These are phyloP conservation scores for Lepus timidus DNA, from an alignment of 2,113 vertebrate genomes.

Conservation along the genomic window DNA sequence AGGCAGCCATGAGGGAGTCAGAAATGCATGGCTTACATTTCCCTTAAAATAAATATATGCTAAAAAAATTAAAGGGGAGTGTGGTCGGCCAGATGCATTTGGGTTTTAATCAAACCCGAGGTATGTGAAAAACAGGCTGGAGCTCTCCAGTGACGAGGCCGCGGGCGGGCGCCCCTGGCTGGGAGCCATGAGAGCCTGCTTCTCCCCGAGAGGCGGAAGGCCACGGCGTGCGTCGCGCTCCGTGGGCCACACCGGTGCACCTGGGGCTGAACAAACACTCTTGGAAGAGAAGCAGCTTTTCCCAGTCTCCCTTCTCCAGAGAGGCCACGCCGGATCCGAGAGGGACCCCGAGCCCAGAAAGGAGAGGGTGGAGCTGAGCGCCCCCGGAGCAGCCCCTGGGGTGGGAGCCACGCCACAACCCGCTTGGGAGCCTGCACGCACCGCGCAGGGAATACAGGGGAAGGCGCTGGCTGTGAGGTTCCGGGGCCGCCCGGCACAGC, in stretches of 20 bases:
- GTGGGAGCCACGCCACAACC: no score
- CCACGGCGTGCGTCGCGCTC: no score
- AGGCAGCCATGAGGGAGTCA: neutral
- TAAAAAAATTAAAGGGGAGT: constrained; percentile 38
- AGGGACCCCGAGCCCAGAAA: fast-evolving
- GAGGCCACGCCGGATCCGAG: no score
- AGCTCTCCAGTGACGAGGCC: neutral
- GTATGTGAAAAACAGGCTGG: neutral
- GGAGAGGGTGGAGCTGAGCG: neutral
- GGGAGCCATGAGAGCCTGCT: no score
- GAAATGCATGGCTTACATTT: neutral
- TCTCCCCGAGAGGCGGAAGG: no score
- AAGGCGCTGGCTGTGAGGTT: no score
- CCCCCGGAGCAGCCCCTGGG: no score
- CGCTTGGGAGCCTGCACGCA: no score
- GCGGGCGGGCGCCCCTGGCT: neutral
- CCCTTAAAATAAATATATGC: constrained; percentile 60
- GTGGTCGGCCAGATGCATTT: neutral
- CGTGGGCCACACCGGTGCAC: neutral
- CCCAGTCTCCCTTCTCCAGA: neutral
- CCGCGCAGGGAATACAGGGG: no score
- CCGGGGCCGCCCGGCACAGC: no score
- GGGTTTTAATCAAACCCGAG: constrained; percentile 63
- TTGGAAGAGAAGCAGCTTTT: neutral
- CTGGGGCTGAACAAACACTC: neutral